These are phyloP conservation scores for Burhinus bistriatus DNA, from an alignment of 2,113 vertebrate species.

Conservation along the genomic window DNA sequence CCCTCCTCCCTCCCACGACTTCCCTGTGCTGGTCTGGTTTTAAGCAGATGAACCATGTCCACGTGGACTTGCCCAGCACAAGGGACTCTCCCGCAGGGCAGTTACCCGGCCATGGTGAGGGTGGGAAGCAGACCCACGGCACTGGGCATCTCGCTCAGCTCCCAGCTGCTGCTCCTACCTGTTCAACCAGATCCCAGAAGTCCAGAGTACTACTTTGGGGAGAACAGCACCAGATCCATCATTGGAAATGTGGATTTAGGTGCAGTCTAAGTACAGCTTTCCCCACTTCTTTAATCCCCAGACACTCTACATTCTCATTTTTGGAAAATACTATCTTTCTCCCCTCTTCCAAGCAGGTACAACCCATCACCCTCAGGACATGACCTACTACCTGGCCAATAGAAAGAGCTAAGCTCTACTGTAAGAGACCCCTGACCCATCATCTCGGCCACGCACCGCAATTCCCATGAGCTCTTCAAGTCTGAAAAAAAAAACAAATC, in stretches of 20 bases:
- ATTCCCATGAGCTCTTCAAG: not conserved
- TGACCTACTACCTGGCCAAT: not conserved
- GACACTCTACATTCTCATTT: not conserved
- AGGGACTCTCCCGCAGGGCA: accelerated
- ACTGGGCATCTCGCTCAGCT: not conserved
- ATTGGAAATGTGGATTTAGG: not conserved
- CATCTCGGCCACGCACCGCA: not conserved
- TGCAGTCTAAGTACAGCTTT: not conserved
- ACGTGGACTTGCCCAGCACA: accelerated
- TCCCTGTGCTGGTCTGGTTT: not conserved
- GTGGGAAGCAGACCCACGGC: not conserved
- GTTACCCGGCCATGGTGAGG: accelerated
- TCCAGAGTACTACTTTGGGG: accelerated
- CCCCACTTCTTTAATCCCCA: not conserved
- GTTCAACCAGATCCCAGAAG: accelerated
- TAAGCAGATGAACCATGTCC: accelerated
- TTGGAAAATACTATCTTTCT: not conserved
- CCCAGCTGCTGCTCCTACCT: not conserved
- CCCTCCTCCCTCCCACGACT: not conserved
- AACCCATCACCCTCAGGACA: not conserved
- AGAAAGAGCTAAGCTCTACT: not conserved
- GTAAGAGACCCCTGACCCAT: not conserved
- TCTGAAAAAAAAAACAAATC: not conserved
- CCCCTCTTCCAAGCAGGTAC: not conserved
- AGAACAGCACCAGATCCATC: accelerated